Conservation (phyloP, 2,888 invertebrate genomes). For the Ferdinandea cuprea region DNA sequence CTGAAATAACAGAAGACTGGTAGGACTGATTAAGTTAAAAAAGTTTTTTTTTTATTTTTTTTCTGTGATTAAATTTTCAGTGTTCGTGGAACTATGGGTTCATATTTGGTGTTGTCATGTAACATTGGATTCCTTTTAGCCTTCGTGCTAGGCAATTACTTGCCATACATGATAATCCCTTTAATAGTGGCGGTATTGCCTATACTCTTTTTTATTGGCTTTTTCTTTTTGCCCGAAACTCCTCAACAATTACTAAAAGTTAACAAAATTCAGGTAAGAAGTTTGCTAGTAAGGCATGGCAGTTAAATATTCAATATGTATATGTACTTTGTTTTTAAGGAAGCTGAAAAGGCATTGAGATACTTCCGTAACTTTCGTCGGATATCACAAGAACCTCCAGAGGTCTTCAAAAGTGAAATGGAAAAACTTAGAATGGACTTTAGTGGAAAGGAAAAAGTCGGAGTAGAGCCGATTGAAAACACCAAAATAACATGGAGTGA, state of each 20-base stretch:
- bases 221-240: conserved; percentile 81
- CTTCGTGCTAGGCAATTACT: conserved; percentile 80
- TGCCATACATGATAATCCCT: conserved; percentile 78
- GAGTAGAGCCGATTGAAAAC: conserved; percentile 42
- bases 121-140: conserved; percentile 80
- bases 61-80: conserved; percentile 73
- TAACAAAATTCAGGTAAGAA: conserved; percentile 70
- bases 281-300: neutral
- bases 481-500: conserved; percentile 77
- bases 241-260: conserved; percentile 79
- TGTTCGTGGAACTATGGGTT: conserved; percentile 81
- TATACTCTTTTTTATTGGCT: conserved; percentile 77
- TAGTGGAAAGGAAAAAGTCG: conserved; percentile 61
- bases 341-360: conserved; percentile 80
- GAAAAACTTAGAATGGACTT: conserved; percentile 77
- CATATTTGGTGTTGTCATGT: conserved; percentile 79
- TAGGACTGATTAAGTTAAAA: conserved; percentile 52
- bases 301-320: neutral
- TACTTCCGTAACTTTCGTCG: conserved; percentile 80
- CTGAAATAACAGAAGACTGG: conserved; percentile 80
- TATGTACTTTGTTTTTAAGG: conserved; percentile 63
- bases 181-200: conserved; percentile 77
- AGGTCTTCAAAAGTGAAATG: conserved; percentile 79
- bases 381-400: conserved; percentile 76
- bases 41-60: neutral